Evolutionary conservation across 1,140 invertebrate genomes (phyloP).

Genomic region (Pseudomyrmex pallidus): DNA sequence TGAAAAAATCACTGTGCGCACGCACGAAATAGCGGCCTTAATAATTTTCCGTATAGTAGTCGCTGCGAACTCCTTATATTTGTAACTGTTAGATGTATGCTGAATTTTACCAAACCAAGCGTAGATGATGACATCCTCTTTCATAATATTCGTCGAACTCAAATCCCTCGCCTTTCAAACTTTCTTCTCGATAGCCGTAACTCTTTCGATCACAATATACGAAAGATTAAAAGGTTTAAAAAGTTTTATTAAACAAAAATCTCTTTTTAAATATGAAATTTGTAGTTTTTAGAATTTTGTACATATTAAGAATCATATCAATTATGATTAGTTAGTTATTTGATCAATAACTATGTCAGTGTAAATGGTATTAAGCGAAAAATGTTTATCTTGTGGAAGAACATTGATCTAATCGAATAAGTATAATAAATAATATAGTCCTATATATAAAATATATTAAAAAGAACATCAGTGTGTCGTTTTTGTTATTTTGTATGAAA

Average conservation of each 20-base stretch:
- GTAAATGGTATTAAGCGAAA: no score
- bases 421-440: no score
- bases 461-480: not conserved
- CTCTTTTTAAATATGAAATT: conserved; percentile 16
- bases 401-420: not conserved
- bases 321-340: conserved; percentile 4
- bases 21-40: conserved; percentile 74
- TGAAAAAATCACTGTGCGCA: conserved; percentile 67
- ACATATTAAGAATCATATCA: conserved; percentile 10
- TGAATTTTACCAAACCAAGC: conserved; percentile 38
- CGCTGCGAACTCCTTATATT: conserved; percentile 47
- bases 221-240: not conserved
- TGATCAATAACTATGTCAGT: not conserved
- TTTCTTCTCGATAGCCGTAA: conserved; percentile 51
- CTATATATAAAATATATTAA: not conserved
- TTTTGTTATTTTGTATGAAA: not conserved
- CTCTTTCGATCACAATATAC: conserved; percentile 55
- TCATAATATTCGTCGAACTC: conserved; percentile 24
- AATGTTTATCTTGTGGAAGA: not conserved
- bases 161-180: conserved; percentile 42
- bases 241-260: not conserved
- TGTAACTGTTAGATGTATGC: conserved; percentile 48
- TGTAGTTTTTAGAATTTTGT: not conserved
- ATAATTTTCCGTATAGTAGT: conserved; percentile 66
- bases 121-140: conserved; percentile 42